phyloP scores from a whole-genome alignment of 1,140 invertebrate genomes.

The Holcopasites calliopsidis region DNA sequence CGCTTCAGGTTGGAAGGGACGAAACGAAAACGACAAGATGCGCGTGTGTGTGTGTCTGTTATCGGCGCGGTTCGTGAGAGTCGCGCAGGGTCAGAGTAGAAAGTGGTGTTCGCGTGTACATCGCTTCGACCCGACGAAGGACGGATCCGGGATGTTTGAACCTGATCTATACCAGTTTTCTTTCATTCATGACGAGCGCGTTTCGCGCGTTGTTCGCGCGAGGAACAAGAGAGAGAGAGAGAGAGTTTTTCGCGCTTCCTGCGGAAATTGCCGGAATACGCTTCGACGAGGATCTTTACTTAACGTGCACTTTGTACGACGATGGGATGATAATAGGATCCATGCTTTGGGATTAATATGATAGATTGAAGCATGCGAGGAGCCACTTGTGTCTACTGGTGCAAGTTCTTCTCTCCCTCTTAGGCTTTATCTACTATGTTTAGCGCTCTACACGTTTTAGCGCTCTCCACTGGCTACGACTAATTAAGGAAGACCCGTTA shows the following conservation, averaged over 20 bases:
- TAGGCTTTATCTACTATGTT: background rate
- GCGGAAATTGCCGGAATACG: background rate
- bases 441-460: slow-evolving; percentile 17
- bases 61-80: slow-evolving; percentile 39
- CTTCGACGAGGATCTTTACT: background rate
- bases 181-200: slow-evolving; percentile 69
- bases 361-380: too few species aligned
- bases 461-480: slow-evolving; percentile 5
- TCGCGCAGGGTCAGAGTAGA: slow-evolving; percentile 73
- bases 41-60: slow-evolving; percentile 25
- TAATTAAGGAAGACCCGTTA: slow-evolving; percentile 26
- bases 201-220: slow-evolving; percentile 23
- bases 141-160: slow-evolving; percentile 75
- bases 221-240: slow-evolving; percentile 9
- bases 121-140: slow-evolving; percentile 65
- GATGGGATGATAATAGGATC: background rate
- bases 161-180: slow-evolving; percentile 67
- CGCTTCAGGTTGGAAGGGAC: slow-evolving; percentile 31
- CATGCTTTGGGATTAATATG: too few species aligned
- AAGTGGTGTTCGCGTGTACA: slow-evolving; percentile 66
- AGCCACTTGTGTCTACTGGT: too few species aligned
- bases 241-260: background rate
- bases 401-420: too few species aligned
- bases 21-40: slow-evolving; percentile 71
- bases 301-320: too few species aligned